Evolutionary conservation across 2,113 vertebrate genomes (phyloP).

Genomic region (Charina bottae): DNA sequence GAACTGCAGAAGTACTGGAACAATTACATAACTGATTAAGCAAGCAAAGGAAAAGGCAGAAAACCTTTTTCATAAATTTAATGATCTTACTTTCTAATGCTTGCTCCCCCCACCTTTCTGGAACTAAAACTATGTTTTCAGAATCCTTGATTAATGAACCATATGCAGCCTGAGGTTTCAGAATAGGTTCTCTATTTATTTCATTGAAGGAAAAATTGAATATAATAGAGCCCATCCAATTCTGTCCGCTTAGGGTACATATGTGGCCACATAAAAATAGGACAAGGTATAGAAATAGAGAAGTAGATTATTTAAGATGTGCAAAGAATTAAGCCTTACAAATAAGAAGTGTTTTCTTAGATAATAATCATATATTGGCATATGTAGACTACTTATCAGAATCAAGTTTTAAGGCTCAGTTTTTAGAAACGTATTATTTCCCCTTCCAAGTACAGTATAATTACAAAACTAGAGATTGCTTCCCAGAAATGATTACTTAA

Average conservation of each 20-base stretch:
- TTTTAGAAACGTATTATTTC: conserved; percentile 17
- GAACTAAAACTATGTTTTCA: conserved; percentile 13
- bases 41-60: conserved; percentile 18
- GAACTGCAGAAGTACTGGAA: conserved; percentile 6
- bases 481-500: background rate
- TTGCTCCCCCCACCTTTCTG: conserved; percentile 12
- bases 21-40: conserved; percentile 3
- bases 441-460: background rate
- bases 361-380: background rate
- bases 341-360: background rate
- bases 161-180: conserved; percentile 10
- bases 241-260: conserved; percentile 17
- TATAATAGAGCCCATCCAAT: conserved; percentile 20
- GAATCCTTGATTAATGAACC: conserved; percentile 37
- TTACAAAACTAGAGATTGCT: background rate
- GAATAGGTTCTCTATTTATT: conserved; percentile 21
- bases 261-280: conserved; percentile 22
- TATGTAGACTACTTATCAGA: background rate
- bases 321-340: background rate
- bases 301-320: conserved; percentile 9
- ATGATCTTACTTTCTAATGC: conserved; percentile 11
- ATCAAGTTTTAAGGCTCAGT: background rate
- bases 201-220: conserved; percentile 38
- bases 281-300: conserved; percentile 10
- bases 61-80: conserved; percentile 33